These are phyloP conservation scores for Ictalurus furcatus DNA, from an alignment of 2,113 vertebrate genomes.

Conservation along the genomic window DNA sequence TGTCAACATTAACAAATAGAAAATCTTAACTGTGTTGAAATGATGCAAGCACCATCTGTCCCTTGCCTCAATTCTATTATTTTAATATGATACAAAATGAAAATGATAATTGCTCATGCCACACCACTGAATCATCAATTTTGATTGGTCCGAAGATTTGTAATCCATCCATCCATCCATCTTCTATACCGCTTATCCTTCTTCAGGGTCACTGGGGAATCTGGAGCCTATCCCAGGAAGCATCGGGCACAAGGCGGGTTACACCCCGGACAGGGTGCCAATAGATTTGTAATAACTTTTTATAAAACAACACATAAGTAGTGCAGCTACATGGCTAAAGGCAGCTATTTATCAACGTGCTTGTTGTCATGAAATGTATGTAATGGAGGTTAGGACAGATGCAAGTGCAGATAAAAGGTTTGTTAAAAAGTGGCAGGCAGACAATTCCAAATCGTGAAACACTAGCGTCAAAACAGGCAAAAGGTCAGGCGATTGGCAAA, in stretches of 20 bases:
- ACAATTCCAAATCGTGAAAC: too few relatives aligned
- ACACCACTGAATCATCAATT: not conserved
- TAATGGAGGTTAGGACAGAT: too few relatives aligned
- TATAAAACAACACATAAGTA: not conserved
- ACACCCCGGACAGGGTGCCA: too few relatives aligned
- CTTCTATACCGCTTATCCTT: too few relatives aligned
- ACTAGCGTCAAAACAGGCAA: too few relatives aligned
- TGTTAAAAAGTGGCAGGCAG: too few relatives aligned
- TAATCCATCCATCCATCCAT: not conserved
- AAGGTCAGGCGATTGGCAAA: too few relatives aligned
- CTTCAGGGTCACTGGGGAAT: too few relatives aligned
- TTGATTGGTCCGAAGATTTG: not conserved
- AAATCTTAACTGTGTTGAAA: not conserved
- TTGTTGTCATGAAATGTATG: not conserved
- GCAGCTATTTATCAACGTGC: not conserved
- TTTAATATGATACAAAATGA: not conserved
- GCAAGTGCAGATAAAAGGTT: too few relatives aligned
- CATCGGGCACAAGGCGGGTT: too few relatives aligned
- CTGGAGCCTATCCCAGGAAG: too few relatives aligned
- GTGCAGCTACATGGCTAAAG: not conserved
- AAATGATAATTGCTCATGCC: not conserved
- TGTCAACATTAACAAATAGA: not conserved
- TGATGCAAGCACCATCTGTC: not conserved
- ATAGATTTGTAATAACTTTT: not conserved
- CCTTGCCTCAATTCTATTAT: not conserved